Evolutionary conservation across 1,140 invertebrate species (phyloP), one percentile per base, ranked within the genome.

Genomic region (Laodelphax striatellus): DNA sequence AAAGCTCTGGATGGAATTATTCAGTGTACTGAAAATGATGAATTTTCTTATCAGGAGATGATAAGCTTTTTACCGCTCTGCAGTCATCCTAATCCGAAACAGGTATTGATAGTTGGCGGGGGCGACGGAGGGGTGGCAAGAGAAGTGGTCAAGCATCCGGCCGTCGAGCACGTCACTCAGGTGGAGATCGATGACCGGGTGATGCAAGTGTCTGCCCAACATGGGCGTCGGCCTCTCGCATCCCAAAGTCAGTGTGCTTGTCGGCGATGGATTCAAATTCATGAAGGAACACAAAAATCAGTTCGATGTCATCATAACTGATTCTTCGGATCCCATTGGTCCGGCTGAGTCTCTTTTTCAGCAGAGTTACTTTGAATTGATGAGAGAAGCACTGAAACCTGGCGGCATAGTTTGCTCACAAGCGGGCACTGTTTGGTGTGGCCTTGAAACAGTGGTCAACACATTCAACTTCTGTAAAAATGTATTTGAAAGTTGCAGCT

Each of bases 31-130:
- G 89, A 98, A 71, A 81, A 81, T 63, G 97, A 99, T 81, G 97
- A 99, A 75, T 97, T 94, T 73, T 85, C 94, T 0, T 99, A 99
- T 73, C 96, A 98, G 76, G 97, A 99, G 79, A 98, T 98, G 94
- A 92, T 99, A 63, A 82, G 93, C 2, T 95, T 96, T 77, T 70
- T 99, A 24, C 94, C 97, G 0, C 71, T 98, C 0, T 94, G 90
- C 70, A 86, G 81, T 65, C 96, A 99, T 77, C 85, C 88, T 2
- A 86, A 89, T 70, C 96, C 97, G 0, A 82, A 89, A 73, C 92
- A 88, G 61, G 83, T 89, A n/a, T 75, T 98, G 21, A 94, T 99
- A 63, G 92, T 99, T 43, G 97, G 97, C 2, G 97, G 96, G 10
- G 97, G 97, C 17, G 97, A 99, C 77, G 95, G 95, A 9, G 94